Percentiles rank a stretch among this genome's conserved stretches.
phyloP scores from a whole-genome alignment of 2,888 invertebrate species.

The Agapostemon virescens region DNA sequence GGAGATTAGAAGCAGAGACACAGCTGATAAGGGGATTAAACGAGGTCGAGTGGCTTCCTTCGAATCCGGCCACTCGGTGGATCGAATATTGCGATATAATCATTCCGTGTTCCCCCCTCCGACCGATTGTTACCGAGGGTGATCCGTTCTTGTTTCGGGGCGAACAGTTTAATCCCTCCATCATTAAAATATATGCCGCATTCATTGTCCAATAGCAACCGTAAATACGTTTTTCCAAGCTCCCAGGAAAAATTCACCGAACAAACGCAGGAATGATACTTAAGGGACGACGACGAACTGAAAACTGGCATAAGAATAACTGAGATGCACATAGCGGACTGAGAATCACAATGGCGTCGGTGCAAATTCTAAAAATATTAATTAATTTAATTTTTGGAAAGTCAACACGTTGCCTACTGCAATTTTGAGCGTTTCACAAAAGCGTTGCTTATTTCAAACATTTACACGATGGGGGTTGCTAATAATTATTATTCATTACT shows the following conservation, averaged over 20 bases:
- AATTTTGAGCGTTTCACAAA: no score
- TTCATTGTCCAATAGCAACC: constrained; percentile 1
- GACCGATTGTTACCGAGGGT: not conserved
- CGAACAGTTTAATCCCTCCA: constrained; percentile 27
- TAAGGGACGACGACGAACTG: no score
- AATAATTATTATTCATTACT: no score
- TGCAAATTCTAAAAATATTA: no score
- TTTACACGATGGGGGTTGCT: no score
- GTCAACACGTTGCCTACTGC: no score
- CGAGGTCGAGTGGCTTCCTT: constrained; percentile 55
- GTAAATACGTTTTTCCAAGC: not conserved
- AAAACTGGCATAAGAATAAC: no score
- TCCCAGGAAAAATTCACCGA: not conserved
- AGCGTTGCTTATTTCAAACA: no score
- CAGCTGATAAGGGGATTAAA: constrained; percentile 57
- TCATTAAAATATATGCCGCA: constrained; percentile 1
- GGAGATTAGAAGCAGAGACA: constrained; percentile 50
- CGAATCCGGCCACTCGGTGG: constrained; percentile 32
- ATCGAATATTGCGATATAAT: constrained; percentile 54
- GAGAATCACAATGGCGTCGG: no score
- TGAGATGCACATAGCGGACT: no score
- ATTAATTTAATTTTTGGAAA: no score
- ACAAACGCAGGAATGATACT: not conserved
- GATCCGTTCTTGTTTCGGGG: constrained; percentile 15
- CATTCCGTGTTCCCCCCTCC: constrained; percentile 7